Evolutionary conservation across 2,797 vertebrate genomes (phyloP), one percentile per base, ranked within the genome.

Genomic region (Euthynnus affinis): DNA sequence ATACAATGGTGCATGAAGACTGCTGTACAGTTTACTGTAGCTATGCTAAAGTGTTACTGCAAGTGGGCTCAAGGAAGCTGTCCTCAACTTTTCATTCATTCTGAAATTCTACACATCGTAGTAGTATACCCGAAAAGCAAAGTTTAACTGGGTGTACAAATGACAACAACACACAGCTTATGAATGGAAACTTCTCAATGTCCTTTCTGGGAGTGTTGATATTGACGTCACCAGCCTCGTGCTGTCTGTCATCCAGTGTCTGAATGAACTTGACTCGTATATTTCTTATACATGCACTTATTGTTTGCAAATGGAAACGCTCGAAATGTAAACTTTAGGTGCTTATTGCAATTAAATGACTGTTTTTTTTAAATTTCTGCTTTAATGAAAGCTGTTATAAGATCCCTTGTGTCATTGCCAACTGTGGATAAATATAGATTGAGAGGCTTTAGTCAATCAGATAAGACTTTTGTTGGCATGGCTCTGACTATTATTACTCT

Each of bases 341-440:
- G 44, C 17, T 17, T 6, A 20, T 2, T 53, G 10, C 29, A 14
- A 44, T n/a, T 17, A 25, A 46, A 63, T 58, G 56, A 9, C n/a
- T 52, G 29, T 67, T 18, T 67, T 55, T 40, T 67, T 25, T 20
- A 42, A 20, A 15, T n/a, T 49, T 8, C 9, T 49, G 2, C 6
- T 10, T 37, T 14, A 5, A 14, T 40, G 40, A 14, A 42, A 22
- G 29, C 44, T 65, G 62, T 52, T 10, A 53, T 51, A 40, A 4
- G 37, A 64, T 32, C 5, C 44, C 12, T 23, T 32, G 8, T 75
- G 71, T 55, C 51, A 62, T 12, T 32, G 46, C 63, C 60, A 65
- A 56, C 65, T 75, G 37, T 12, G 65, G 88, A 73, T 89, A 89
- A 84, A 89, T 80, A 74, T 87, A 85, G 83, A 85, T 59, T n/a